These are phyloP conservation scores for Nesogale talazaci DNA, from an alignment of 2,113 vertebrate genomes.

Conservation along the genomic window DNA sequence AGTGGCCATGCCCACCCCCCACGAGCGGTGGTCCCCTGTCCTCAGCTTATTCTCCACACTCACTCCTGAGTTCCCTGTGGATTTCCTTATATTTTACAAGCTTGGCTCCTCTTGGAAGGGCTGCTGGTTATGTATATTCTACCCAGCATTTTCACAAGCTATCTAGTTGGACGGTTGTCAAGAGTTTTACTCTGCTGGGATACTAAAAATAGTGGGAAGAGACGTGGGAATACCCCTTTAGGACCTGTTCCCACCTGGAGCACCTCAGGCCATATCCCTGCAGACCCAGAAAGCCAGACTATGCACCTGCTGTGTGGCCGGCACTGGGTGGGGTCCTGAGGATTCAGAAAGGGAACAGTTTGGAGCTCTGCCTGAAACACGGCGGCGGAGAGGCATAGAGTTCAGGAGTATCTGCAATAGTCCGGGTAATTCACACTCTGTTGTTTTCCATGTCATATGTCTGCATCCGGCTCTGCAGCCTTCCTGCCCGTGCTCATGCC, in stretches of 20 bases:
- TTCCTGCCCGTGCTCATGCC: neutral
- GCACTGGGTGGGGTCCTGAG: neutral
- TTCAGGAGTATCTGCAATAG: neutral
- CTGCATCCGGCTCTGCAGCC: neutral
- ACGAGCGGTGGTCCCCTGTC: neutral
- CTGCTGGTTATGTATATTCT: neutral
- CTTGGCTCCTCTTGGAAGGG: slow-evolving; percentile 32
- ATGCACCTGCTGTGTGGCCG: neutral
- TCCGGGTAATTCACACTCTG: neutral
- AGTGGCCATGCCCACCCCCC: too few relatives aligned
- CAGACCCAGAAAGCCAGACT: neutral
- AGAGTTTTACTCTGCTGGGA: neutral
- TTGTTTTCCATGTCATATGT: neutral
- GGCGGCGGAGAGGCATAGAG: neutral
- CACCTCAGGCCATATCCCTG: neutral
- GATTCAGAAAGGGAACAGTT: neutral
- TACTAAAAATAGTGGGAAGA: slow-evolving; percentile 26
- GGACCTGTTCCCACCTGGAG: neutral
- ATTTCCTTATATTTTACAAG: neutral
- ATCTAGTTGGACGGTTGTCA: slow-evolving; percentile 42
- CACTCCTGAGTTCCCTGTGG: neutral
- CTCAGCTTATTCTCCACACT: neutral
- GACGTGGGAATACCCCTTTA: neutral
- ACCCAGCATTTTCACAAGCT: slow-evolving; percentile 23
- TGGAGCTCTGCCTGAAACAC: neutral